Percentiles rank a stretch among this genome's conserved stretches.
Conservation (phyloP, 2,113 vertebrate genomes). For the Brachypteracias leptosomus region DNA sequence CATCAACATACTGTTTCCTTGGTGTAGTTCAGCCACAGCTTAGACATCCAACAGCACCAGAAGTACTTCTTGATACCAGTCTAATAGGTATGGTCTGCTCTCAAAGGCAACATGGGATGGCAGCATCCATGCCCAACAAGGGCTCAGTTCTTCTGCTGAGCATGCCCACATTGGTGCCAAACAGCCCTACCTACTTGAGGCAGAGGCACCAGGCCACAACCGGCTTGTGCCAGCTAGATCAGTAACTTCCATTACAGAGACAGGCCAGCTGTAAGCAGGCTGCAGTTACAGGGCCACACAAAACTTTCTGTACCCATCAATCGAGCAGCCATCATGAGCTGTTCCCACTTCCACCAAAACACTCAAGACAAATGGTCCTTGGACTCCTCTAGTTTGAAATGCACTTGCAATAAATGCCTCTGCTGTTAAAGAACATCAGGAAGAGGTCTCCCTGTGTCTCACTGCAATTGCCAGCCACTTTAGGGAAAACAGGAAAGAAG, state of each 20-base stretch:
- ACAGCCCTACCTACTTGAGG: background rate
- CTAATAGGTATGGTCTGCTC: background rate
- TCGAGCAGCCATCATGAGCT: background rate
- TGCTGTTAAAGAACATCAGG: background rate
- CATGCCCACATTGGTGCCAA: accelerated
- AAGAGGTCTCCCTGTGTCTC: background rate
- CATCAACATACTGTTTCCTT: background rate
- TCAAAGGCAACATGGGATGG: background rate
- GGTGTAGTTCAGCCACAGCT: background rate
- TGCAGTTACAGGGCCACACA: background rate
- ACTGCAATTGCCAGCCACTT: background rate
- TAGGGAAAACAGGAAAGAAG: background rate
- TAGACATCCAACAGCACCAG: background rate
- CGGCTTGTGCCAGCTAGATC: background rate
- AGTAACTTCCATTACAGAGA: background rate
- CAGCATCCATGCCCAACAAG: background rate
- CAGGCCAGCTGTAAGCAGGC: background rate
- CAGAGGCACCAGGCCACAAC: background rate
- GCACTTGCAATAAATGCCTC: background rate
- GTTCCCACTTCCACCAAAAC: background rate
- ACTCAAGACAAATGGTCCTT: background rate
- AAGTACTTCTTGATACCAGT: background rate
- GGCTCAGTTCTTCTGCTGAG: background rate
- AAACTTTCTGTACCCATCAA: background rate
- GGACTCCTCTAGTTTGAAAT: background rate